phyloP scores from a whole-genome alignment of 2,113 vertebrate genomes.

The Willisornis vidua region DNA sequence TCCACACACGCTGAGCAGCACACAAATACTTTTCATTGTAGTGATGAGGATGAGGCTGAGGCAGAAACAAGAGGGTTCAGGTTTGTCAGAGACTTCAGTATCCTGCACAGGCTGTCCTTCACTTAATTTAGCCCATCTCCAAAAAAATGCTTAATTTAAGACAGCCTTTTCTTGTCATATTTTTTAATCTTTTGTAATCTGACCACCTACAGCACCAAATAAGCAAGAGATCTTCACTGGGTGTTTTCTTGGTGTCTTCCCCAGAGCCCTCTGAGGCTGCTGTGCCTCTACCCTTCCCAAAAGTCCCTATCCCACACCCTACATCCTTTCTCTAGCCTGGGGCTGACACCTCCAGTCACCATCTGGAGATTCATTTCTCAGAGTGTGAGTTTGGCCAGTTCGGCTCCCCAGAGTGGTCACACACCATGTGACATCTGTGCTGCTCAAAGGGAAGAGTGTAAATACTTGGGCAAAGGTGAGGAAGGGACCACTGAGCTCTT shows the following conservation, averaged over 20 bases:
- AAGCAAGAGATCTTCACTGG: neutral
- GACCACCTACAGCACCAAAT: neutral
- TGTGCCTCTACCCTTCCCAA: neutral
- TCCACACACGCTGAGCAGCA: neutral
- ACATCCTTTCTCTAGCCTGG: neutral
- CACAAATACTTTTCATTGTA: neutral
- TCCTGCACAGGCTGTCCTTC: neutral
- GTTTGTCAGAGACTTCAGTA: neutral
- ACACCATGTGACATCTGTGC: rapidly evolving
- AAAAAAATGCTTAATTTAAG: neutral
- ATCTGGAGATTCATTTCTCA: neutral
- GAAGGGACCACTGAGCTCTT: neutral
- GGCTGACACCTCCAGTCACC: neutral
- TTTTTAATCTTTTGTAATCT: neutral
- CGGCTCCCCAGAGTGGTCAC: neutral
- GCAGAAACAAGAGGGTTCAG: neutral
- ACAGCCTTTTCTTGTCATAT: neutral
- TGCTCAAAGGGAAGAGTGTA: neutral
- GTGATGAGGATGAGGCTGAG: neutral
- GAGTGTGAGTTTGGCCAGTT: neutral
- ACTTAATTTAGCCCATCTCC: neutral
- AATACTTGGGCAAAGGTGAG: neutral
- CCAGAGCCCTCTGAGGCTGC: neutral
- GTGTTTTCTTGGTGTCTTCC: neutral
- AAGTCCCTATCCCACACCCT: neutral